Evolutionary conservation across 2,888 invertebrate genomes (phyloP).

Genomic region (Drosophila prostipennis): DNA sequence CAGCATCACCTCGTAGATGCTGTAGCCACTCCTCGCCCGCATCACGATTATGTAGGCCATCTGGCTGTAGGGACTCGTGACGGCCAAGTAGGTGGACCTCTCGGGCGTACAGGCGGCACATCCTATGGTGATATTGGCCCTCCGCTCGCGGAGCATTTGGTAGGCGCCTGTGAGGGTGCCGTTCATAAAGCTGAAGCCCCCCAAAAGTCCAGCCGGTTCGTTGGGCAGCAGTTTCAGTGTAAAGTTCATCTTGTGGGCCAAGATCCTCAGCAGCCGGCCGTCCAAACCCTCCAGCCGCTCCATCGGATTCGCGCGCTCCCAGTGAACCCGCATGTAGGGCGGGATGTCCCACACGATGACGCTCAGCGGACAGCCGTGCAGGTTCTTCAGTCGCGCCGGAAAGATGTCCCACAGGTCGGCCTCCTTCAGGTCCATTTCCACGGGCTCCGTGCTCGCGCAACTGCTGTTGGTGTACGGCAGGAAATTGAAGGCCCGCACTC

Average conservation of each 20-base stretch:
- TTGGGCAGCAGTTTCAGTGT: constrained; percentile 45
- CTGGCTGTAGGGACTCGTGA: constrained; percentile 54
- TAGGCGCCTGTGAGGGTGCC: constrained; percentile 62
- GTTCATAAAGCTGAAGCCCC: constrained; percentile 52
- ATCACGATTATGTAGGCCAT: constrained; percentile 53
- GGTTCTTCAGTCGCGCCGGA: constrained; percentile 58
- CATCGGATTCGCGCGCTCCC: not conserved
- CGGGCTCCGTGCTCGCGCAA: constrained; percentile 41
- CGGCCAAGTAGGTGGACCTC: constrained; percentile 39
- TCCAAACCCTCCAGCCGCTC: constrained; percentile 49
- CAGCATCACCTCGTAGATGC: constrained; percentile 63
- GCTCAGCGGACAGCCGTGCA: constrained; percentile 71
- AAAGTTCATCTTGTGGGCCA: constrained; percentile 60
- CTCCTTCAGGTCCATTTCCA: constrained; percentile 3
- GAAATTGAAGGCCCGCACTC: constrained; percentile 35
- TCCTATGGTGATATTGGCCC: constrained; percentile 57
- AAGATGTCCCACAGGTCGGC: constrained; percentile 34
- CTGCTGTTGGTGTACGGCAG: constrained; percentile 40
- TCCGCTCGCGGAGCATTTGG: constrained; percentile 50
- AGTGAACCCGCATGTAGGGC: constrained; percentile 53
- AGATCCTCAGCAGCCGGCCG: constrained; percentile 46
- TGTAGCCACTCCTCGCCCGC: constrained; percentile 30
- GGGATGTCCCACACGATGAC: constrained; percentile 58
- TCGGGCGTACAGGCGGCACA: constrained; percentile 55
- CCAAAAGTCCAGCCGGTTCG: constrained; percentile 51